Conservation (phyloP, 2,797 vertebrate species). For the Thamnophis elegans region DNA sequence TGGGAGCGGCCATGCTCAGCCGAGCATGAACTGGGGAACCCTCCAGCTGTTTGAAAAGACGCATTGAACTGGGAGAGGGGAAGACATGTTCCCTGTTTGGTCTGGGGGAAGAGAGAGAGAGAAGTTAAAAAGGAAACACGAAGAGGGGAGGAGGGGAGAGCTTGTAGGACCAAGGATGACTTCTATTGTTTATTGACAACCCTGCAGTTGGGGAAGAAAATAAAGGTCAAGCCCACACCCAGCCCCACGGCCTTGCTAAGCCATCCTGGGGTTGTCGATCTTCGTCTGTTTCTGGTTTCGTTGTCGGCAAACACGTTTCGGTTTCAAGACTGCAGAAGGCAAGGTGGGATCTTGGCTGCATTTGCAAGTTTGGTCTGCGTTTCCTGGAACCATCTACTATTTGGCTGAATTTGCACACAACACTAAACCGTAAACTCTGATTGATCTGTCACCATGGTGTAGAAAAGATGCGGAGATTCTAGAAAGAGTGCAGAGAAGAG, state of each 20-base stretch:
- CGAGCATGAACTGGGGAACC: conserved; percentile 26
- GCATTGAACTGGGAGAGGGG: not conserved
- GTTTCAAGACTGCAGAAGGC: not conserved
- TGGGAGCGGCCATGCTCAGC: conserved; percentile 39
- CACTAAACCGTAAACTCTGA: not conserved
- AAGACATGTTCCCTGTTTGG: conserved; percentile 9
- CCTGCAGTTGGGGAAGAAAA: not conserved
- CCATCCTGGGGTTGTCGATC: not conserved
- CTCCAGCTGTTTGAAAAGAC: not conserved
- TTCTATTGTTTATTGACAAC: not conserved
- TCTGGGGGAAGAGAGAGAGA: conserved; percentile 13
- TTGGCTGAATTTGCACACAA: not conserved
- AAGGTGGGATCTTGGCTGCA: not conserved
- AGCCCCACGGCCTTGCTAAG: not conserved
- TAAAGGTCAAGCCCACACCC: not conserved
- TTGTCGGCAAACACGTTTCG: not conserved
- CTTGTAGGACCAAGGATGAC: not conserved
- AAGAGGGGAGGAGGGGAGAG: conserved; percentile 10
- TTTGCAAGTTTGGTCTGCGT: not conserved
- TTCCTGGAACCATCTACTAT: not conserved
- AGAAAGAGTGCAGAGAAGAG: too few relatives aligned
- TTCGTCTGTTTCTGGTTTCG: not conserved
- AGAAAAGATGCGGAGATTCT: too few relatives aligned
- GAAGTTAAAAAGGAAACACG: conserved; percentile 15
- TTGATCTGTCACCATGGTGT: not conserved